Evolutionary conservation across 1,140 invertebrate genomes (phyloP).

Genomic region (Drosophila carrolli): DNA sequence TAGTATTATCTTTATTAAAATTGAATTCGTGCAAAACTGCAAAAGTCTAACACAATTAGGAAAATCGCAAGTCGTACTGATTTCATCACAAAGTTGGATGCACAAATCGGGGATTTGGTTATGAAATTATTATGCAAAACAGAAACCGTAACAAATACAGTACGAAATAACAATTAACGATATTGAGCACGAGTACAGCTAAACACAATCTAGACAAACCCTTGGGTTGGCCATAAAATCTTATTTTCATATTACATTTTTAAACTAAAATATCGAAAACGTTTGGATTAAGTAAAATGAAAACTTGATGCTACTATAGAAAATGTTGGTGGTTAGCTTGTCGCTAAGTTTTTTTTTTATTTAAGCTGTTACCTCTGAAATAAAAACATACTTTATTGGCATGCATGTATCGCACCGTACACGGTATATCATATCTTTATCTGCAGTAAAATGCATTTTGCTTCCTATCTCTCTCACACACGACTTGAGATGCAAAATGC

Average conservation of each 20-base stretch:
- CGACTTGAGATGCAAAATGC: constrained; percentile 6
- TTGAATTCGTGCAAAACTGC: constrained; percentile 29
- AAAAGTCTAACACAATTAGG: constrained; percentile 7
- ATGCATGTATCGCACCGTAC: too few relatives aligned
- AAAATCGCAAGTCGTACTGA: constrained; percentile 16
- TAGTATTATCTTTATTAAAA: constrained; percentile 19
- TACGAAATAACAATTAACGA: constrained; percentile 28
- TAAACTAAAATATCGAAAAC: too few relatives aligned
- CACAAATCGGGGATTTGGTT: constrained; percentile 3
- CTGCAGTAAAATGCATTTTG: not conserved
- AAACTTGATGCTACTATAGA: too few relatives aligned
- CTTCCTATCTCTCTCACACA: not conserved
- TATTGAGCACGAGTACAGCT: not conserved
- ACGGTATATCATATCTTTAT: not conserved
- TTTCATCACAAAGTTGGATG: constrained; percentile 19
- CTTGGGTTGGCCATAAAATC: not conserved
- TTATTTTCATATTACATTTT: not conserved
- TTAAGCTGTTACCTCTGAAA: too few relatives aligned
- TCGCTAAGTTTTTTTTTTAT: too few relatives aligned
- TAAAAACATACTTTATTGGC: too few relatives aligned
- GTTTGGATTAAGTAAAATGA: too few relatives aligned
- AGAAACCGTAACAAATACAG: constrained; percentile 1
- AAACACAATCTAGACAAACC: not conserved
- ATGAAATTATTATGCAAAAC: constrained; percentile 24
- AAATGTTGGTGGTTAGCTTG: too few relatives aligned